Conservation (phyloP, 2,888 invertebrate genomes). For the Epistrophella euchroma region DNA sequence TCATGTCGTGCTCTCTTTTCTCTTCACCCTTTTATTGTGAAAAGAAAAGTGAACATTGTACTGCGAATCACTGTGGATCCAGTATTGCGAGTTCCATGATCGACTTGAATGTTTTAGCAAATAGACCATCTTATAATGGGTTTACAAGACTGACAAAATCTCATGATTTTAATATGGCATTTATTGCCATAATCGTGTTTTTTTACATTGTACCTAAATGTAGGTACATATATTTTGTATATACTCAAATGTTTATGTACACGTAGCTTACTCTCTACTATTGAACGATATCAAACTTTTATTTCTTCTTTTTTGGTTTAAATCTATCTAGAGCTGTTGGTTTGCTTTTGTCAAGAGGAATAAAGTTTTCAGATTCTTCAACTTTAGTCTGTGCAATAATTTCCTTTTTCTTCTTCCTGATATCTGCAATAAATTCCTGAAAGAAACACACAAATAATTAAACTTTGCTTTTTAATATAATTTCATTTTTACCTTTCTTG, state of each 20-base stretch:
- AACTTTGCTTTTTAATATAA: not conserved
- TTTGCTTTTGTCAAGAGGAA: constrained; percentile 78
- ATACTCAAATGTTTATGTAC: not conserved
- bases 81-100: no score
- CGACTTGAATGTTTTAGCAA: no score
- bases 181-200: no score
- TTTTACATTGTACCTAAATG: no score
- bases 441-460: not conserved
- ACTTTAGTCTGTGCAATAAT: constrained; percentile 79
- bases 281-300: not conserved
- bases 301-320: constrained; percentile 85
- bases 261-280: not conserved
- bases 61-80: no score
- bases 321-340: constrained; percentile 88
- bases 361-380: constrained; percentile 79
- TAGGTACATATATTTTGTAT: no score
- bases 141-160: no score
- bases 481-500: constrained; percentile 85
- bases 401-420: constrained; percentile 83
- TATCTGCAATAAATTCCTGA: constrained; percentile 85
- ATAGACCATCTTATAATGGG: no score
- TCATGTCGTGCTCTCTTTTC: no score
- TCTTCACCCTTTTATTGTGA: no score
- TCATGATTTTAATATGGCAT: no score
- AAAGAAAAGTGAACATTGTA: no score